Evolutionary conservation across 2,113 vertebrate genomes (phyloP).

Genomic region (Symphodus melops): DNA sequence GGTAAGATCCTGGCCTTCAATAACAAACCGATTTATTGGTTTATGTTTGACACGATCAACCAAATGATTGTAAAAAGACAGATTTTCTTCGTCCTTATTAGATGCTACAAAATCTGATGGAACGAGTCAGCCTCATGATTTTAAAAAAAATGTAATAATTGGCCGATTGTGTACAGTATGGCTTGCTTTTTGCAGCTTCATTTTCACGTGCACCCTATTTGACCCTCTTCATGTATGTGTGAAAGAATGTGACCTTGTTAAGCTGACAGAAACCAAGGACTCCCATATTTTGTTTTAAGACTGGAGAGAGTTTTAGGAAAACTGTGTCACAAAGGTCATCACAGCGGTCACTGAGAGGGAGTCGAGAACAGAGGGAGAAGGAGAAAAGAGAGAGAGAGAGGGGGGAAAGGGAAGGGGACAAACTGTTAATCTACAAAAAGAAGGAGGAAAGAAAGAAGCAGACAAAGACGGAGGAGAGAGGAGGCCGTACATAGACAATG

Average conservation of each 20-base stretch:
- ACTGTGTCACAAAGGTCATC: constrained; percentile 48
- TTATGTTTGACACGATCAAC: too few relatives aligned
- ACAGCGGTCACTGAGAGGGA: constrained; percentile 27
- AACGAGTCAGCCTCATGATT: neutral
- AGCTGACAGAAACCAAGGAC: constrained; percentile 11
- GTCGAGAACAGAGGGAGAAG: constrained; percentile 8
- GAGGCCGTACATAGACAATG: neutral
- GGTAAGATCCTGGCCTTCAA: too few relatives aligned
- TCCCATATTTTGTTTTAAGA: constrained; percentile 21
- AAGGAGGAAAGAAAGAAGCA: constrained; percentile 3
- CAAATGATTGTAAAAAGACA: too few relatives aligned
- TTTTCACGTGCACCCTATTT: neutral
- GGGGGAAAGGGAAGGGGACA: neutral
- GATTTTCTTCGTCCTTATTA: too few relatives aligned
- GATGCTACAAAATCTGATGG: too few relatives aligned
- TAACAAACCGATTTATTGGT: too few relatives aligned
- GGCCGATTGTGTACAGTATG: neutral
- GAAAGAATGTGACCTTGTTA: constrained; percentile 48
- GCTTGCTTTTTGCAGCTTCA: neutral
- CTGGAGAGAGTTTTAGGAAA: constrained; percentile 52
- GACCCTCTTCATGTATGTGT: neutral
- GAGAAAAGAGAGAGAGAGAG: neutral
- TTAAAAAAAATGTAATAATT: too few relatives aligned
- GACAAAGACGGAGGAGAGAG: neutral
- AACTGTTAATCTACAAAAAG: neutral